These are phyloP conservation scores for Gallinago jamesoni DNA, from an alignment of 2,113 vertebrate genomes.

Conservation along the genomic window DNA sequence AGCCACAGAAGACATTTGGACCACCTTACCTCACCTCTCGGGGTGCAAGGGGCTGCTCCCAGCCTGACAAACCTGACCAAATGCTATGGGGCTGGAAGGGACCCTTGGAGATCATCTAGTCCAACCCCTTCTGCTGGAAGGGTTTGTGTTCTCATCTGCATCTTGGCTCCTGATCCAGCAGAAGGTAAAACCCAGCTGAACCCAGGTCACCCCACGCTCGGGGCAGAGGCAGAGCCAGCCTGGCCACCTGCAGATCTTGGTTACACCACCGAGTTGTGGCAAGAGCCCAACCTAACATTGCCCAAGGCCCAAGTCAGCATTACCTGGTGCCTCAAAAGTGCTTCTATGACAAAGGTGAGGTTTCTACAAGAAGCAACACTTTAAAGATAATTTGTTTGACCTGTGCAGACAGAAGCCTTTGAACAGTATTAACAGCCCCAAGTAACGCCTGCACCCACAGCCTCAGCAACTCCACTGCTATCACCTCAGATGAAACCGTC, in stretches of 20 bases:
- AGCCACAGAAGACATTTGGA: rapidly evolving
- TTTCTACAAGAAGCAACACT: neutral
- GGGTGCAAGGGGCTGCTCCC: neutral
- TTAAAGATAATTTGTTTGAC: neutral
- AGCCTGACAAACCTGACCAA: neutral
- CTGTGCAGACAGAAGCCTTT: neutral
- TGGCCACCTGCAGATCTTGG: rapidly evolving
- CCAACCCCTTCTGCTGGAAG: neutral
- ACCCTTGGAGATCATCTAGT: no score
- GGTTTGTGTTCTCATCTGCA: neutral
- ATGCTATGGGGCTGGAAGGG: no score
- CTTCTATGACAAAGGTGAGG: neutral
- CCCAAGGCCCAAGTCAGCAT: rapidly evolving
- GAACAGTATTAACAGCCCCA: neutral
- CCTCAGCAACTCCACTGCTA: neutral
- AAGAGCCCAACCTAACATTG: neutral
- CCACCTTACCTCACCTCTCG: no score
- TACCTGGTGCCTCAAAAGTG: neutral
- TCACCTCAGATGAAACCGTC: neutral
- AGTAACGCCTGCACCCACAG: neutral
- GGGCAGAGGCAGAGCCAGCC: neutral
- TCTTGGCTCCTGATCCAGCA: neutral
- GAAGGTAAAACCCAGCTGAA: neutral
- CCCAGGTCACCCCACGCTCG: rapidly evolving
- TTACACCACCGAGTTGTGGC: neutral